Evolutionary conservation across 1,140 invertebrate species (phyloP).

Genomic region (Brachionus manjavacas): DNA sequence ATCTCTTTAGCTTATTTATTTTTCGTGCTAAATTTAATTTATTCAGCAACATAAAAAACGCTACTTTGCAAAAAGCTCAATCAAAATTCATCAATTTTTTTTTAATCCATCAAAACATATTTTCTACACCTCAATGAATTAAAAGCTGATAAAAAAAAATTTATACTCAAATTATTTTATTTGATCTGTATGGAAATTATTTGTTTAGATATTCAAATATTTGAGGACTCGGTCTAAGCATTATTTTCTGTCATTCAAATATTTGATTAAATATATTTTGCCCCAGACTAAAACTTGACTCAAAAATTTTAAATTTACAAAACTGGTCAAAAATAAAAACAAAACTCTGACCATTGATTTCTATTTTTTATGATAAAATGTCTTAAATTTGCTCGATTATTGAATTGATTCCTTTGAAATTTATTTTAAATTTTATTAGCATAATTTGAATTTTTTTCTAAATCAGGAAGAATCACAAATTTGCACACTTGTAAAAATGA

Average conservation of each 20-base stretch:
- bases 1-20: not conserved
- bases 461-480: conserved; percentile 8
- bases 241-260: too few relatives aligned
- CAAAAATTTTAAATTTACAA: too few relatives aligned
- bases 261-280: too few relatives aligned
- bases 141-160: not conserved
- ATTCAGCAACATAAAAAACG: not conserved
- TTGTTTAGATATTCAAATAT: not conserved
- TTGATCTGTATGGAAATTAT: not conserved
- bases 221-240: not conserved
- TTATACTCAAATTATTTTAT: not conserved
- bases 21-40: not conserved
- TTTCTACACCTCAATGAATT: not conserved
- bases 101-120: not conserved
- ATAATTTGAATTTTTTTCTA: not conserved
- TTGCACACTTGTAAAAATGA: not conserved
- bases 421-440: not conserved
- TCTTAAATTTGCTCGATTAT: not conserved
- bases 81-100: not conserved
- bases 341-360: too few relatives aligned
- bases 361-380: not conserved
- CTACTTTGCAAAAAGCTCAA: not conserved
- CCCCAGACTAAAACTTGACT: too few relatives aligned
- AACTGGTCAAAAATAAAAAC: too few relatives aligned
- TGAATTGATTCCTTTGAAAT: not conserved